Evolutionary conservation across 2,113 vertebrate species (phyloP).

Genomic region (Sarotherodon lohbergeri): DNA sequence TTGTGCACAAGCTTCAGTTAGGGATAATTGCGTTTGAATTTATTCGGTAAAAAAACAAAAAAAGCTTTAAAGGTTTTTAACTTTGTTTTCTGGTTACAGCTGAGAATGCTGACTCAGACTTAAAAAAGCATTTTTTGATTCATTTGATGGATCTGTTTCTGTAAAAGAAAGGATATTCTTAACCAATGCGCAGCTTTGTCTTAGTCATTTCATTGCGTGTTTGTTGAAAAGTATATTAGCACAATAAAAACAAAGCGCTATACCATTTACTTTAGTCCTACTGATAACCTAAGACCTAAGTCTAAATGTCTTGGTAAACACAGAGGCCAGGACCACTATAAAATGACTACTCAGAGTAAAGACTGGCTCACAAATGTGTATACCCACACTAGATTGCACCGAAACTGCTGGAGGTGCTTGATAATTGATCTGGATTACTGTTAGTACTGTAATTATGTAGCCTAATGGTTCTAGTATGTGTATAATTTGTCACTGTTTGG

Average conservation of each 20-base stretch:
- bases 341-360: slow-evolving; percentile 43
- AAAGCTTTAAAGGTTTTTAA: neutral
- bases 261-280: slow-evolving; percentile 58
- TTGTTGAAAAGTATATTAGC: slow-evolving; percentile 6
- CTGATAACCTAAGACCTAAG: slow-evolving; percentile 58
- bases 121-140: neutral
- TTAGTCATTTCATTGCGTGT: neutral
- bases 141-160: neutral
- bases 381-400: neutral
- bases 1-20: slow-evolving; percentile 37
- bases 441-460: neutral
- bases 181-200: neutral
- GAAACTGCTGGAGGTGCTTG: neutral
- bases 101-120: neutral
- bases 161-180: neutral
- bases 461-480: neutral
- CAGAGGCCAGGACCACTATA: slow-evolving; percentile 9
- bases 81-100: neutral
- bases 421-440: neutral
- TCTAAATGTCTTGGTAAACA: slow-evolving; percentile 45
- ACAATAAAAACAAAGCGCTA: slow-evolving; percentile 5
- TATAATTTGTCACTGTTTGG: neutral
- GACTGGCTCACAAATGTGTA: neutral
- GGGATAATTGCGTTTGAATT: slow-evolving; percentile 33
- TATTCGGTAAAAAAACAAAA: neutral